phyloP scores from a whole-genome alignment of 2,888 invertebrate genomes.

The Unio pictorum region DNA sequence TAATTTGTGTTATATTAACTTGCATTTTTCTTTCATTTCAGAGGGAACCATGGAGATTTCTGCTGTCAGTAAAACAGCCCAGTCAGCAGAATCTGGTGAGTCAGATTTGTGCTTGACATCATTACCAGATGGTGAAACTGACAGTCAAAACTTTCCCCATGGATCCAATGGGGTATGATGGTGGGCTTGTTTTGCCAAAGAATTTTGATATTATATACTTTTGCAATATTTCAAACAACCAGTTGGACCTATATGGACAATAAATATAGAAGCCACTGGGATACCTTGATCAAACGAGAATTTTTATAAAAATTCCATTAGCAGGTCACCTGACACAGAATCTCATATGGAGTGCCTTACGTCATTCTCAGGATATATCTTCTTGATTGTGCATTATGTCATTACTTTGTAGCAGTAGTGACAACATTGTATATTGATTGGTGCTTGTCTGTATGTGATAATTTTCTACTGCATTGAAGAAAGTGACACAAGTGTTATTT shows the following conservation, averaged over 20 bases:
- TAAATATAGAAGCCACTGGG: slow-evolving; percentile 16
- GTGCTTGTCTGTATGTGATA: slow-evolving; percentile 36
- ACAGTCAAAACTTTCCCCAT: no score
- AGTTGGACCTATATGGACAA: neutral
- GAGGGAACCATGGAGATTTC: slow-evolving; percentile 61
- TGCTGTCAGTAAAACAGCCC: slow-evolving; percentile 42
- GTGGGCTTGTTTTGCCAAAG: no score
- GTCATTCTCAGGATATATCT: slow-evolving; percentile 30
- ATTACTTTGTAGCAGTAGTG: slow-evolving; percentile 24
- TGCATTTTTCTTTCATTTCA: slow-evolving; percentile 35
- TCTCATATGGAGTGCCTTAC: slow-evolving; percentile 14
- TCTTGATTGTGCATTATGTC: slow-evolving; percentile 28
- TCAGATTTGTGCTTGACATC: slow-evolving; percentile 1
- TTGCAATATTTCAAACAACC: neutral
- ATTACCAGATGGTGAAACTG: no score
- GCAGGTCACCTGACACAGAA: slow-evolving; percentile 28
- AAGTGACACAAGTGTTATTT: slow-evolving; percentile 17
- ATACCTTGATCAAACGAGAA: slow-evolving; percentile 37
- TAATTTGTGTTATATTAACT: neutral
- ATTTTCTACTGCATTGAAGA: slow-evolving; percentile 26
- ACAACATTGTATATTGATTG: slow-evolving; percentile 32
- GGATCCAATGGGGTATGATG: no score
- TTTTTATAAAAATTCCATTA: slow-evolving; percentile 8
- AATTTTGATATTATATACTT: neutral
- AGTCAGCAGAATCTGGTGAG: slow-evolving; percentile 37